A percentile compares a stretch with the other conserved stretches of the same genome.
Conservation (phyloP, 2,113 vertebrate genomes). For the Forbesichthys papilliferus region DNA sequence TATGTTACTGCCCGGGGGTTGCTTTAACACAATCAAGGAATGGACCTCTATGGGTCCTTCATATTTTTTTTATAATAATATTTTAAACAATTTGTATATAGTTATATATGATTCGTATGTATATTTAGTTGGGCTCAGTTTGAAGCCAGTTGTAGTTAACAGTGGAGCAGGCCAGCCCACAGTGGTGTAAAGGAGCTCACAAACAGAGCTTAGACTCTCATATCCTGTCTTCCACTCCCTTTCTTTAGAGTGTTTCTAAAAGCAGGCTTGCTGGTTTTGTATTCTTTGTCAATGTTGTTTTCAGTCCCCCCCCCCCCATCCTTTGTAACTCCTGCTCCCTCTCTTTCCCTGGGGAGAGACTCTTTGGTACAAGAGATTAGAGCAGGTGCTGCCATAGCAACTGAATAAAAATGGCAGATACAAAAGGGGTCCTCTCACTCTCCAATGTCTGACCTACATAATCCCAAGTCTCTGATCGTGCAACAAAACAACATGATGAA, state of each 20-base stretch:
- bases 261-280: conserved; percentile 63
- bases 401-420: conserved; percentile 79
- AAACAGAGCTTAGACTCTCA: conserved; percentile 45
- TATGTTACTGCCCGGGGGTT: too few species aligned
- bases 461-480: conserved; percentile 75
- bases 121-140: background rate
- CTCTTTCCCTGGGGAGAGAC: conserved; percentile 68
- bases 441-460: conserved; percentile 81
- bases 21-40: too few species aligned
- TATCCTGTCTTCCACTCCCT: conserved; percentile 55
- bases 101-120: too few species aligned
- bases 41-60: too few species aligned
- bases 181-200: conserved; percentile 41
- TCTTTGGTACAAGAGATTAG: conserved; percentile 79
- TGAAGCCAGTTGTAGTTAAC: conserved; percentile 14
- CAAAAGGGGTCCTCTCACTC: conserved; percentile 72
- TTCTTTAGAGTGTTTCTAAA: conserved; percentile 62
- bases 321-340: conserved; percentile 71
- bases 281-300: conserved; percentile 74
- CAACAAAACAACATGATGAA: conserved; percentile 75
- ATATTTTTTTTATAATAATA: too few species aligned
- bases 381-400: conserved; percentile 80
- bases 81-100: too few species aligned
- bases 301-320: conserved; percentile 46
- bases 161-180: conserved; percentile 39